Base-by-base conservation (phyloP, 2,888 invertebrate species). In the Craniophora ligustri region DNA sequence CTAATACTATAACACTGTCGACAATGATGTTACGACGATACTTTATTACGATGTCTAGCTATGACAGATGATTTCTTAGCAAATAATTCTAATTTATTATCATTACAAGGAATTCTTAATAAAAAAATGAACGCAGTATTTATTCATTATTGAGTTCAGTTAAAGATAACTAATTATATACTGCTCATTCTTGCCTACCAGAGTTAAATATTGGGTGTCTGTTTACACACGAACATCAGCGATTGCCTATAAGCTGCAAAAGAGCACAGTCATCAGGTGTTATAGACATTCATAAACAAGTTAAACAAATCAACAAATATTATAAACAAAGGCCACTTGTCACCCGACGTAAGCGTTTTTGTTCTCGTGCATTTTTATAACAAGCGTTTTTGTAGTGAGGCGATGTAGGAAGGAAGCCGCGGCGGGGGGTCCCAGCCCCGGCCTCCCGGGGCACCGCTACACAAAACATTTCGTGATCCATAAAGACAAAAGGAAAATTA, bases 381-480 rank as follows among this genome's bases (percentile, higher is more conserved):
- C 85, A 86, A 86, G 85, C 79, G 86, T 91, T 91, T 92, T 92
- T 92, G 89, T 92, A 80, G 84, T 84, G 85, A 88, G 85, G 75
- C 88, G 83, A 88, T 91, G 90, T 89, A 92, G 92, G 92, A 92
- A 92, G 92, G 91, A 91, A 91, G 84, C 86, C 91, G 57, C 91
- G 76, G 86, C 91, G 89, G 92, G 92, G 89, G 92, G 89, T 87
- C 91, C 59, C 55, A 60, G 69, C 68, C 71, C 36, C 56, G 76
- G 86, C 86, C 91, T 86, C 92, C 91, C 82, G 91, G 88, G 91
- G 90, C 77, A 82, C 84, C 72, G 78, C 86, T 86, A 89, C 86
- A 92, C 92, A 92, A 91, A 92, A 92, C 91, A 91, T 92, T 91
- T 89, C 92, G 92, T 92, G 92, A 92, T 91, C 89, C 90, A 87